Evolutionary conservation across 2,888 invertebrate genomes (phyloP), one percentile per base, ranked within the genome.

Genomic region (Ochropleura leucogaster): DNA sequence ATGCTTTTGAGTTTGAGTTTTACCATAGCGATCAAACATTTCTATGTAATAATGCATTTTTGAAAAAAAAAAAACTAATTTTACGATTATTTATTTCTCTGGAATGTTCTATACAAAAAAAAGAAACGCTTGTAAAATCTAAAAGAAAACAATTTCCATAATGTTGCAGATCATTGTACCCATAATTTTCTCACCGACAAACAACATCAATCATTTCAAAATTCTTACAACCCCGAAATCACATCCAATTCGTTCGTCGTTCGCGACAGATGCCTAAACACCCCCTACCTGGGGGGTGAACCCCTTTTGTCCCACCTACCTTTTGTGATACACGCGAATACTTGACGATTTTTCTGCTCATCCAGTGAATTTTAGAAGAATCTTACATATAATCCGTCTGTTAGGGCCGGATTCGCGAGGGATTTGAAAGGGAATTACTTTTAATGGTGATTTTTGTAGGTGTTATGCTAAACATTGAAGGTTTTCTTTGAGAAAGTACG

Each of bases 311-410:
- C 74, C 84, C 87, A 79, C 78, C 86, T 84, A 83, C 87, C 89
- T 86, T 87, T 88, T 88, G 89, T 89, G 82, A 82, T 85, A 83
- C 85, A 85, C 84, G 69, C 80, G 86, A 86, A 86, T 89, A 87
- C 90, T 91, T 87, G 84, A 87, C 88, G 83, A 85, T 89, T 90
- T 91, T 90, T 90, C 86, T 85, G 85, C 84, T 83, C 86, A 86
- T 83, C 88, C 76, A 80, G 77, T 77, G 67, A 75, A 78, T 86
- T 82, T 89, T 85, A 82, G 80, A 84, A 84, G 77, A 88, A 88
- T 87, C 88, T 86, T 76, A 64, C 78, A 71, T 71, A 67, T 88
- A 89, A 91, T 89, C 89, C 86, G 83, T 87, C 89, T 83, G 78
- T 85, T 76, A 81, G 30, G 64, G 59, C 20, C 16, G 80, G 84